Conservation (phyloP, 2,797 vertebrate genomes). For the Mormyrus proboscirostris region DNA sequence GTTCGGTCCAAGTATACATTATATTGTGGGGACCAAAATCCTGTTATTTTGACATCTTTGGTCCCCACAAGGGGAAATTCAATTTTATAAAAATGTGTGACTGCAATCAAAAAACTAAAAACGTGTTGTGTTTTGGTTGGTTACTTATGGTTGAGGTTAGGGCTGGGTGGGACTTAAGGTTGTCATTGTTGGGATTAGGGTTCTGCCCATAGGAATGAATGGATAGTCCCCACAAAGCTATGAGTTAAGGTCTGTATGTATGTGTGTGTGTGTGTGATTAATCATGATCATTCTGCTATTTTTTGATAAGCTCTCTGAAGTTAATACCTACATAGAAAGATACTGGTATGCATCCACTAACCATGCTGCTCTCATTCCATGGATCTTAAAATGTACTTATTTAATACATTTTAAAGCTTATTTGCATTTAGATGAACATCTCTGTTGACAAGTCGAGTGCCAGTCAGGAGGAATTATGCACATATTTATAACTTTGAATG, state of each 20-base stretch:
- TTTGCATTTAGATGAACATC: conserved; percentile 29
- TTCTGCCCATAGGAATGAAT: neutral
- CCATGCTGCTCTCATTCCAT: neutral
- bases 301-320: neutral
- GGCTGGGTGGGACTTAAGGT: neutral
- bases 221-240: neutral
- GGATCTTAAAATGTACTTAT: neutral
- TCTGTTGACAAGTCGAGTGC: conserved; percentile 6
- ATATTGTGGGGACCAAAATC: neutral
- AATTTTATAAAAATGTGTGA: neutral
- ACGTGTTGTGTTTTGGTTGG: neutral
- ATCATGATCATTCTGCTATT: conserved; percentile 1
- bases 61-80: neutral
- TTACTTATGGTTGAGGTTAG: neutral
- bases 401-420: neutral
- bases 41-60: neutral
- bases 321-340: neutral
- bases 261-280: neutral
- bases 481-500: neutral
- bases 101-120: neutral
- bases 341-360: neutral
- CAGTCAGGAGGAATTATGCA: neutral
- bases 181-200: neutral
- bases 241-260: neutral
- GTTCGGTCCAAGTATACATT: neutral